Evolutionary conservation across 2,113 vertebrate genomes (phyloP), one percentile per base, ranked within the genome.

Genomic region (rat (Rattus norvegicus)): DNA sequence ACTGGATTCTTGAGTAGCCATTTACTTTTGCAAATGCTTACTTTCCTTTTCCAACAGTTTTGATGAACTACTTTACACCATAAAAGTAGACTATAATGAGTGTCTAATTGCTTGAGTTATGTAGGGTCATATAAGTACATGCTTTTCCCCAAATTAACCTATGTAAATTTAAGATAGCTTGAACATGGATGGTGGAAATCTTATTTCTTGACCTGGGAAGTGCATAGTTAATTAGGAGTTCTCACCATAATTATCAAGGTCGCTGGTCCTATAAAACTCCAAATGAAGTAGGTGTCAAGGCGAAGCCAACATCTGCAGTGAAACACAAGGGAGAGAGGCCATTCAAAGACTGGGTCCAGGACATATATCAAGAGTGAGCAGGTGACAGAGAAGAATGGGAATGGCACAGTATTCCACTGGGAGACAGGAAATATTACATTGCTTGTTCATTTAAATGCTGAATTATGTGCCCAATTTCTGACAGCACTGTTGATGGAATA

Each of bases 161-260:
- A 96, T 98, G 97, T 98, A 98, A 98, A 98, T 98, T 97, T 97
- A 98, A 98, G 86, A 95, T 39, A 97, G 93, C 96, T 96, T 97
- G 97, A 92, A 94, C 87, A 97, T 95, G 96, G 96, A 98, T 97
- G 90, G 89, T 80, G 97, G 98, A 99, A 98, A 97, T 97, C 99
- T 99, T 98, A 98, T 98, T 98, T 98, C 94, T 98, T 98, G 99
- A 99, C 98, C 98, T 98, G 97, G 97, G 97, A 99, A 99, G 98
- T 97, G 98, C 98, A 98, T 96, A 99, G 99, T 99, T 99, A 99
- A 99, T 99, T 98, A 99, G 98, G 98, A 97, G 97, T 97, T 98
- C 99, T 99, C 99, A 99, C 99, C 99, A 99, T 99, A 99, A 99
- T 99, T 99, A 99, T 99, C 99, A 99, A 99, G 98, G 99, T 99